Base-by-base conservation (phyloP, 2,888 invertebrate genomes). In the Euphydryas editha region DNA sequence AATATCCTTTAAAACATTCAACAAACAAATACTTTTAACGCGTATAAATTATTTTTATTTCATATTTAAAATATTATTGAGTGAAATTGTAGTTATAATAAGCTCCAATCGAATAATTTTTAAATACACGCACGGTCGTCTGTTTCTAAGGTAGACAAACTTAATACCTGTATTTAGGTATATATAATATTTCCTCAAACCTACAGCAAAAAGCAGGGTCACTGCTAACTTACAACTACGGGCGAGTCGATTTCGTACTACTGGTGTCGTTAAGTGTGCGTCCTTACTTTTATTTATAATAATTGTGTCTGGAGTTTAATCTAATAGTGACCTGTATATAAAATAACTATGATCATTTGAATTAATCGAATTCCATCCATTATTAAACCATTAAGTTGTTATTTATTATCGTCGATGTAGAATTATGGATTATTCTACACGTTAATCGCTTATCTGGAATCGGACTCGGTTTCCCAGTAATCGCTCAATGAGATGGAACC, bases 401-500 rank as follows among this genome's bases (percentile, higher is more conserved):
- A 46, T 46, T 47, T 20, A 18, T 47, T 21, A 21, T 15, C 21
- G 7, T 20, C 13, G 21, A 21, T 24, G 7, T 13, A 51, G 15
- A 51, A 51, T 21, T n/a, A 51, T 24, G 21, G 20, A 18, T 54
- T 54, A 18, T 36, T 11, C 4, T 24, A 30, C 17, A 17, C 10
- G 36, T 54, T 30, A n/a, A 24, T 17, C 17, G 54, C 18, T 54
- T 17, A 54, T 24, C 21, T 36, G 18, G 30, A 51, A 36, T 30
- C 17, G 15, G 30, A n/a, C 4, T 7, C 36, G 54, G 17, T 36
- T 36, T 51, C 54, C 30, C 17, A 3, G 36, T 54, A 54, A 54
- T 54, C 54, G 30, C n/a, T 54, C 54, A 54, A 36, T 54, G 54
- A 54, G 30, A 54, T 54, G 54, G 21, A 36, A 44, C 64, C 64